Conservation (phyloP, 1,140 invertebrate species). For the Neodiprion lecontei region DNA sequence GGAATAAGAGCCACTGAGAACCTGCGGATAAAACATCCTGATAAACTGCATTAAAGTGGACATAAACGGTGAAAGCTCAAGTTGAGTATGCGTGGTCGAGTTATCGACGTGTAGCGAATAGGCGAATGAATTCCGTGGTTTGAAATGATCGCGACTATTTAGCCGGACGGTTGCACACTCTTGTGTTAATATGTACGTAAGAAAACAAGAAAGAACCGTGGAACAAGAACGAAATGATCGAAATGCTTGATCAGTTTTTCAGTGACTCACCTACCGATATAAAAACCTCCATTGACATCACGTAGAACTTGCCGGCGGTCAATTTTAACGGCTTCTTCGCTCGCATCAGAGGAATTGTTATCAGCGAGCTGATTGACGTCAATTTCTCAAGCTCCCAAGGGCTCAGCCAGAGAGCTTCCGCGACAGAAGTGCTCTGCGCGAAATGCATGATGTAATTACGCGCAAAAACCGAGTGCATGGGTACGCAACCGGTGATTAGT, state of each 20-base stretch:
- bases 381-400: constrained; percentile 12
- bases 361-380: constrained; percentile 4
- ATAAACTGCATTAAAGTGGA: too few species aligned
- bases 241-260: too few species aligned
- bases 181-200: too few species aligned
- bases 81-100: too few species aligned
- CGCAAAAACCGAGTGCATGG: background rate
- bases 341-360: constrained; percentile 24
- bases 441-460: background rate
- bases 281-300: constrained; percentile 29
- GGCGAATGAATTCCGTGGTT: too few species aligned
- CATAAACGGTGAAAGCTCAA: too few species aligned
- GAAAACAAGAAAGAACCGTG: too few species aligned
- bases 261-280: constrained; percentile 19
- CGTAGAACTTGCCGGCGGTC: constrained; percentile 27
- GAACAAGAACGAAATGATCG: too few species aligned
- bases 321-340: constrained; percentile 26
- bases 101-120: too few species aligned
- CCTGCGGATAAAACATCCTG: constrained; percentile 6
- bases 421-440: background rate
- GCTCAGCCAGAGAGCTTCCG: background rate
- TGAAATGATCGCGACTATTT: too few species aligned
- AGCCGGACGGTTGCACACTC: too few species aligned
- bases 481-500: background rate
- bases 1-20: constrained; percentile 25